Evolutionary conservation across 2,113 vertebrate genomes (phyloP), one percentile per base, ranked within the genome.

Genomic region (Sylvia atricapilla): DNA sequence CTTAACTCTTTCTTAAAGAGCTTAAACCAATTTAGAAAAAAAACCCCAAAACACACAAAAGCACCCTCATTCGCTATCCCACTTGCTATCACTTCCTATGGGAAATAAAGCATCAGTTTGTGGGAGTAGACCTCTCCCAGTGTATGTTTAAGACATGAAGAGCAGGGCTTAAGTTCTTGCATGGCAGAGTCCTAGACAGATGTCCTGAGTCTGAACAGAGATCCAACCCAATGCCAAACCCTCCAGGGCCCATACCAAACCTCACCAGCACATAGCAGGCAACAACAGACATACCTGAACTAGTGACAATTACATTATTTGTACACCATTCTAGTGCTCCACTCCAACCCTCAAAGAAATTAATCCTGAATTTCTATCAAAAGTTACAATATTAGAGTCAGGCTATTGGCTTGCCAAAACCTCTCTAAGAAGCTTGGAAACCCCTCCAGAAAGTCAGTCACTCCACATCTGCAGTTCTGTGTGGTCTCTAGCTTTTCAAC

Each of bases 21-120:
- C 6, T 81, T 90, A 62, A 78, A 68, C 4, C 17, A 6, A 60
- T 25, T 89, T 23, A 28, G 30, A 1, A 27, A 28, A 60, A 39
- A 14, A 50, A 2, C 0, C 5, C 9, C 7, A 30, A 25, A 50
- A 33, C 18, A 28, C 33, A 53, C 3, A 4, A 31, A 31, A 27
- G 2, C 0, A 0, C 4, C 25, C 11, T 14, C 10, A 4, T 52
- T 77, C 10, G 3, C 3, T 31, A 41, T 4, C 5, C 4, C 7
- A 4, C 30, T 60, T 53, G 52, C 30, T 72, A 30, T 67, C 66
- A n/a, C 17, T 81, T 89, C 22, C 35, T 39, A 11, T 18, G 2
- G 11, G 27, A 89, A 67, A 70, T 19, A 64, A 52, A 81, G 11
- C 7, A 44, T 22, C 24, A 6, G 4, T 43, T 47, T 60, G 3